phyloP scores from a whole-genome alignment of 2,113 vertebrate species.

The Laticauda laticaudata region DNA sequence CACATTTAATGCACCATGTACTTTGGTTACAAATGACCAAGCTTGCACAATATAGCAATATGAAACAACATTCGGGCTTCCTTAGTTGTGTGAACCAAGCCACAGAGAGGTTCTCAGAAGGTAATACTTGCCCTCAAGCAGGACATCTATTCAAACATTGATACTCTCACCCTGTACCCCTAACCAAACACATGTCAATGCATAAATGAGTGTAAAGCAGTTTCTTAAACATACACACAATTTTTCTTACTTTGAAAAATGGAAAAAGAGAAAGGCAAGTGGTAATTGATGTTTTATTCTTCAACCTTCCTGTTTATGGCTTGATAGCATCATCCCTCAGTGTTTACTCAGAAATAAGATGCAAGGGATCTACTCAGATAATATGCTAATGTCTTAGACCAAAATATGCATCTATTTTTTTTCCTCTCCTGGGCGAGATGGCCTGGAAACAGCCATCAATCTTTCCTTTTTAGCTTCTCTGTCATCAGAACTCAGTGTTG shows the following conservation, averaged over 20 bases:
- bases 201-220: neutral
- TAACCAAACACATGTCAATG: neutral
- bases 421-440: neutral
- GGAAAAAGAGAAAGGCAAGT: neutral
- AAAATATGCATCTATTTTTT: neutral
- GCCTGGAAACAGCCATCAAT: neutral
- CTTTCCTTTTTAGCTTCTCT: neutral
- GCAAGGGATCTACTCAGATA: neutral
- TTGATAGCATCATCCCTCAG: neutral
- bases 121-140: neutral
- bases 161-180: neutral
- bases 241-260: neutral
- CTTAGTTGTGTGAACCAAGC: neutral
- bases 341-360: neutral
- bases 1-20: neutral
- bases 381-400: neutral
- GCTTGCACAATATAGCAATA: neutral
- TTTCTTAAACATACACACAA: neutral
- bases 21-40: neutral
- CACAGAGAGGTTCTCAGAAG: neutral
- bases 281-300: neutral
- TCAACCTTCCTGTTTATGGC: neutral
- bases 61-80: neutral
- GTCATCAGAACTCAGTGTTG: neutral
- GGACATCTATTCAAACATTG: neutral